Evolutionary conservation across 2,113 vertebrate genomes (phyloP).

Genomic region (Neogale vison): DNA sequence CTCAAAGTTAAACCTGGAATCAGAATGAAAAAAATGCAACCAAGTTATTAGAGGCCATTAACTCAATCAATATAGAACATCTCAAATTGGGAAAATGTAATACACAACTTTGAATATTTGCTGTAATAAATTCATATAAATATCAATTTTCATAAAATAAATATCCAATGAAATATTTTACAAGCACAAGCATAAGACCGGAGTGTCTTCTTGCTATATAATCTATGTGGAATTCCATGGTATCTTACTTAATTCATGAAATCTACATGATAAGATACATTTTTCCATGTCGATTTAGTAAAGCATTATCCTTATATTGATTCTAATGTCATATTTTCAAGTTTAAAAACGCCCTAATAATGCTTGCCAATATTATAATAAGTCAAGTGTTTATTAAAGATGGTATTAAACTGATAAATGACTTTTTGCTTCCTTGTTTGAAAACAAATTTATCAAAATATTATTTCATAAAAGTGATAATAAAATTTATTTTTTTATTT

Average conservation of each 20-base stretch:
- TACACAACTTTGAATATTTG: not conserved
- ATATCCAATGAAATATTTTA: not conserved
- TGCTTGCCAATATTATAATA: not conserved
- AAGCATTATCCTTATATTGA: not conserved
- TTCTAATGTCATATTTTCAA: not conserved
- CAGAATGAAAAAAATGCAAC: not conserved
- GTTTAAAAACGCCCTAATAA: not conserved
- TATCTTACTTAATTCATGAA: not conserved
- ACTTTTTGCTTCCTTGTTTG: not conserved
- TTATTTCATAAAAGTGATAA: not conserved
- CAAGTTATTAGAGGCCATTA: not conserved
- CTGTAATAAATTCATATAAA: not conserved
- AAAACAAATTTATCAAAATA: not conserved
- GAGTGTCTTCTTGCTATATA: not conserved
- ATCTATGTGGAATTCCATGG: not conserved
- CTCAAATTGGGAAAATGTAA: not conserved
- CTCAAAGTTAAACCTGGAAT: not conserved
- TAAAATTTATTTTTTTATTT: not conserved
- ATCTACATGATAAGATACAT: not conserved
- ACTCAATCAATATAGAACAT: not conserved
- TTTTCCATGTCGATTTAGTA: not conserved
- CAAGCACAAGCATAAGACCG: not conserved
- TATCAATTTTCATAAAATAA: not conserved
- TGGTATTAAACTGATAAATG: not conserved
- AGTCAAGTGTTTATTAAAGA: not conserved